phyloP scores from a whole-genome alignment of 2,888 invertebrate genomes.

The Sarcophaga rosellei region DNA sequence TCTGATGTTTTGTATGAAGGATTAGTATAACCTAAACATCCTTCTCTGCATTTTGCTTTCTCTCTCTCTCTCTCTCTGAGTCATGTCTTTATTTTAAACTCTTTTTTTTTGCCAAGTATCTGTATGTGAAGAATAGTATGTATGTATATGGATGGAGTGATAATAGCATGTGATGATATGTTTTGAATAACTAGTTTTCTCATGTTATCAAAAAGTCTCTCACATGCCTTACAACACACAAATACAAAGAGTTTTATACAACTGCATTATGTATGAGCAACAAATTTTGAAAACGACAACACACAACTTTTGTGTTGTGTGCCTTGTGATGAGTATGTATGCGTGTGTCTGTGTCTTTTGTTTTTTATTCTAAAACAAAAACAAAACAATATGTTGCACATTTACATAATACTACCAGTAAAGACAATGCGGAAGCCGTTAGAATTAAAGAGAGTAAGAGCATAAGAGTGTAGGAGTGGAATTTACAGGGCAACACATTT shows the following conservation, averaged over 20 bases:
- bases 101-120: not conserved
- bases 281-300: not conserved
- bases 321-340: not conserved
- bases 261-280: slow-evolving; percentile 32
- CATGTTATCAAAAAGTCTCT: slow-evolving; percentile 19
- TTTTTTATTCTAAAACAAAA: not conserved
- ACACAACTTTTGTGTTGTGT: slow-evolving; percentile 9
- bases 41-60: not conserved
- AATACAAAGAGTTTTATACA: not conserved
- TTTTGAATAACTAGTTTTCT: slow-evolving; percentile 49
- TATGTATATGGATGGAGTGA: slow-evolving; percentile 5
- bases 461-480: no score
- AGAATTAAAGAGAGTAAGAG: no score
- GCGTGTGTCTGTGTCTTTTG: not conserved
- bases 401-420: slow-evolving; percentile 59
- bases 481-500: no score
- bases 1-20: not conserved
- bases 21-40: not conserved
- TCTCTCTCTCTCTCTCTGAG: not conserved
- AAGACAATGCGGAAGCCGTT: slow-evolving; percentile 4
- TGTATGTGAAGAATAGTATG: no score
- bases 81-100: not conserved
- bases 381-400: slow-evolving; percentile 57
- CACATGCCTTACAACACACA: not conserved
- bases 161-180: slow-evolving; percentile 50